Evolutionary conservation across 2,888 invertebrate species (phyloP), one percentile per base, ranked within the genome.

Genomic region (Sycophila texana): DNA sequence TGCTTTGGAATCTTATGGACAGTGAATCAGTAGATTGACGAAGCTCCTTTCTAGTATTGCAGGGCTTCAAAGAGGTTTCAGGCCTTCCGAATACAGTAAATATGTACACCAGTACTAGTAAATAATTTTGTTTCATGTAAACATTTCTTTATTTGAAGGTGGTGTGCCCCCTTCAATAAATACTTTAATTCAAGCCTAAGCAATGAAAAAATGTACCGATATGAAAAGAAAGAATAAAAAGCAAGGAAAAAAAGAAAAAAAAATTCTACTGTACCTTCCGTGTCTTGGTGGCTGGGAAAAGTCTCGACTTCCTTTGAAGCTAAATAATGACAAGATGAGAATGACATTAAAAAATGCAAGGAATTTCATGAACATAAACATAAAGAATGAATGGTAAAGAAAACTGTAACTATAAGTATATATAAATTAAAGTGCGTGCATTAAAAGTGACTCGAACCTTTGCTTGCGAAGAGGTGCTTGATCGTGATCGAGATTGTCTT

Each of bases 221-320:
- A 4, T 39, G 7, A 4, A 7, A 39, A 39, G 26, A 39, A 39
- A 39, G 0, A 39, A 10, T 39, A 39, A 10, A 39, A 39, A 39
- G 7, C 39, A 10, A 39, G 10, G 10, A 39, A 10, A 39, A 39
- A 60, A 26, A 0, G 18, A 72, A 74, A 53, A 58, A 18, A 60
- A 66, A 79, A 71, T 16, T 72, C n/a, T 39, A 75, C 14, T 51
- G 12, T 87, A 92, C 92, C 92, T 92, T 91, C 90, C 91, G 88
- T 90, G 86, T 81, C 87, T 88, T 72, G 89, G 89, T 83, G 85
- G 83, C 60, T 93, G 91, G 84, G 92, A 92, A 82, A 93, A 91
- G 87, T 93, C 93, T 83, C 93, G 92, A 78, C 93, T 93, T 87
- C 93, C 93, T 90, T 93, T 93, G 91, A 93, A 93, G 91, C 93